Percentiles rank a stretch among this genome's conserved stretches.
Evolutionary conservation across 2,888 invertebrate species (phyloP).

Genomic region (Volucella inanis): DNA sequence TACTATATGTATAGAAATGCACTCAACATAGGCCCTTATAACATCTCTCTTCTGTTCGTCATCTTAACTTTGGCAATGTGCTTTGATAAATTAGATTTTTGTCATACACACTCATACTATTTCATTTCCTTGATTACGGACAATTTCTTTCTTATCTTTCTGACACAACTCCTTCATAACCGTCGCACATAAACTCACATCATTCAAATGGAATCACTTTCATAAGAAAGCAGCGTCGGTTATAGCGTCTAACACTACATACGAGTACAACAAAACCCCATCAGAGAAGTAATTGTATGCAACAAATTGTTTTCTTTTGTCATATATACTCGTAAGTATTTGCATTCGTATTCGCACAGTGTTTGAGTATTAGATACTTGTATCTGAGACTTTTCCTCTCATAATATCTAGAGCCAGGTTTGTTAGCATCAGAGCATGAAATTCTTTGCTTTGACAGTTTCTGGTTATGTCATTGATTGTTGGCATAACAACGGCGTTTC

Average conservation of each 20-base stretch:
- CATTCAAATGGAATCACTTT: conserved; percentile 64
- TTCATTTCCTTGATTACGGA: conserved; percentile 6
- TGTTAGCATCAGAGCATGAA: conserved; percentile 53
- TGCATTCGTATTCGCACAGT: conserved; percentile 24
- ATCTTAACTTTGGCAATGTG: neutral
- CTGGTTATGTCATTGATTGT: conserved; percentile 64
- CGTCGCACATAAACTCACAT: conserved; percentile 37
- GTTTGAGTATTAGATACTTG: conserved; percentile 16
- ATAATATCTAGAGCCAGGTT: conserved; percentile 4
- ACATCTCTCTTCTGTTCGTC: conserved; percentile 1
- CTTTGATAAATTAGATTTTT: conserved; percentile 1
- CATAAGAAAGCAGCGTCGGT: conserved; percentile 46
- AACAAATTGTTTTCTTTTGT: conserved; percentile 54
- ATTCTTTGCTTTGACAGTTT: conserved; percentile 66
- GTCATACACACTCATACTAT: neutral
- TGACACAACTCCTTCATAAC: conserved; percentile 67
- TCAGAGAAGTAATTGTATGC: neutral
- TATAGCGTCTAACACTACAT: conserved; percentile 42
- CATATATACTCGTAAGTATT: neutral
- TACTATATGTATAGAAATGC: neutral
- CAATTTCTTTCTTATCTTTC: conserved; percentile 4
- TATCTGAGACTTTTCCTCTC: conserved; percentile 21
- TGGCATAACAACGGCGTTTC: conserved; percentile 50
- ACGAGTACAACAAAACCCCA: neutral
- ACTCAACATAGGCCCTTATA: conserved; percentile 1